These are phyloP conservation scores for Allygus modestus DNA, from an alignment of 2,888 invertebrate species.

Conservation along the genomic window DNA sequence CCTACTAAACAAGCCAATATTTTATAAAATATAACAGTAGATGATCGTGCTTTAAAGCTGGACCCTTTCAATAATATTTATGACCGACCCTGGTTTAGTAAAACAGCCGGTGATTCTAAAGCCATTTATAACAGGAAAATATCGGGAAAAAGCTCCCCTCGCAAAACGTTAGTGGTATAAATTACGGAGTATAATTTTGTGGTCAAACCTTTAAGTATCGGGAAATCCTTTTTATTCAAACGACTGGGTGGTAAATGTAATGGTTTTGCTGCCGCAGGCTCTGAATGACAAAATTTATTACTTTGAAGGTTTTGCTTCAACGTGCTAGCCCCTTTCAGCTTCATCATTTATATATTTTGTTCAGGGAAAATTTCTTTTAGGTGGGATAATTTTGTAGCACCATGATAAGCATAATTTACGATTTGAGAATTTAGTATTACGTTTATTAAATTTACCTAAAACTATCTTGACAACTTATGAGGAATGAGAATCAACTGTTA, in stretches of 20 bases:
- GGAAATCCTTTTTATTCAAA: conserved; percentile 49
- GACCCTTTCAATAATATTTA: conserved; percentile 28
- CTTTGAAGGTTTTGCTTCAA: conserved; percentile 25
- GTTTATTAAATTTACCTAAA: too few species aligned
- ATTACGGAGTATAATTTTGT: conserved; percentile 45
- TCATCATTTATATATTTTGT: not conserved
- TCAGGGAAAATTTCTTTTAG: too few species aligned
- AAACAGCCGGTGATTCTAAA: conserved; percentile 37
- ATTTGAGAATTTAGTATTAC: too few species aligned
- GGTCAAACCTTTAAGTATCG: conserved; percentile 47
- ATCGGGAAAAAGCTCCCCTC: conserved; percentile 48
- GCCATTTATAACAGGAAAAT: conserved; percentile 29
- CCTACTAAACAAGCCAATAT: not conserved
- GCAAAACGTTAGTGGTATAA: conserved; percentile 16
- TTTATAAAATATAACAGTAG: conserved; percentile 2
- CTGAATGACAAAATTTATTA: conserved; percentile 40
- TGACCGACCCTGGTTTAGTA: conserved; percentile 15
- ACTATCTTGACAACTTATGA: too few species aligned
- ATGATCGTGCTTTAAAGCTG: conserved; percentile 14
- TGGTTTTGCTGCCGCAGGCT: conserved; percentile 36
- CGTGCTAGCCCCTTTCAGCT: not conserved
- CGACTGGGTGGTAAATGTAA: conserved; percentile 23
- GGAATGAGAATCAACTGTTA: too few species aligned
- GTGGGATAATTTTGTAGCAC: too few species aligned
- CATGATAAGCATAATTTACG: too few species aligned